phyloP scores from a whole-genome alignment of 2,797 vertebrate genomes.

The Clarias laeviceps region DNA sequence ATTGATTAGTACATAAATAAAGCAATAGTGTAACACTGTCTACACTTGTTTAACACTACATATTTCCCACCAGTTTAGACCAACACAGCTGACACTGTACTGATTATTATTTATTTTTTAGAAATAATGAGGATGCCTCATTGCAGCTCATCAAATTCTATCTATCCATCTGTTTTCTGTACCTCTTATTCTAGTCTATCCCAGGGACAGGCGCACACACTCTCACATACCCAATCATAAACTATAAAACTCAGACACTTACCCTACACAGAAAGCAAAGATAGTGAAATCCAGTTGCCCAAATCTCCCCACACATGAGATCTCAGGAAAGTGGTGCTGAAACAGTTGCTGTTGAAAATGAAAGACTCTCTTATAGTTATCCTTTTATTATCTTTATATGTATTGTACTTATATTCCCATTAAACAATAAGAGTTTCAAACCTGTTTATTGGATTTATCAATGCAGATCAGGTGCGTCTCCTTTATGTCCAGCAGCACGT shows the following conservation, averaged over 20 bases:
- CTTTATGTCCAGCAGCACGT: slow-evolving; percentile 82
- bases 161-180: too few relatives aligned
- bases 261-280: slow-evolving; percentile 83
- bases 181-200: too few relatives aligned
- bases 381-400: neutral
- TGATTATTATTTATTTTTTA: too few relatives aligned
- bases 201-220: too few relatives aligned
- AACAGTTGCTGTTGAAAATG: slow-evolving; percentile 70
- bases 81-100: neutral
- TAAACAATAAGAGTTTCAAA: slow-evolving; percentile 54
- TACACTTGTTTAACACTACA: neutral
- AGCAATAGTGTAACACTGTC: neutral
- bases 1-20: neutral
- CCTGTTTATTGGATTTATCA: slow-evolving; percentile 73
- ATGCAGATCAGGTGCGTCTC: slow-evolving; percentile 82
- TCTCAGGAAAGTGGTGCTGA: slow-evolving; percentile 79
- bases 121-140: too few relatives aligned
- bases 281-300: slow-evolving; percentile 66
- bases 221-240: too few relatives aligned
- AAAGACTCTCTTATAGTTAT: fast-evolving
- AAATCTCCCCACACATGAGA: slow-evolving; percentile 82
- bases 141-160: too few relatives aligned
- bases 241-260: slow-evolving; percentile 59
- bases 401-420: neutral
- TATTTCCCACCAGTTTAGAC: neutral